Evolutionary conservation across 2,888 invertebrate genomes (phyloP).

Genomic region (Drepana falcataria): DNA sequence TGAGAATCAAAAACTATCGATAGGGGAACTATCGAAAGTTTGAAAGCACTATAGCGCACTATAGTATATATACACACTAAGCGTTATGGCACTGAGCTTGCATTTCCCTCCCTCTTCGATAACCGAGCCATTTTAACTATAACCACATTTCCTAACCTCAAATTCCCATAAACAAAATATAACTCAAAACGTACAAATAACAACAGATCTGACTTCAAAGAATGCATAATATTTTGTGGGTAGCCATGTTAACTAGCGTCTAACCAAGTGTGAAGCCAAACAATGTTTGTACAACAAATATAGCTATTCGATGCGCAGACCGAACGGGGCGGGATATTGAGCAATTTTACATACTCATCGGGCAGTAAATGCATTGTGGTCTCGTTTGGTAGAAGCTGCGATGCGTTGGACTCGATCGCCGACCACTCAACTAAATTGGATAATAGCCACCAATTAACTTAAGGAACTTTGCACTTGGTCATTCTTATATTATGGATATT

Average conservation of each 20-base stretch:
- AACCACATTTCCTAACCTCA: too few relatives aligned
- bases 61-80: too few relatives aligned
- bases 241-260: background rate
- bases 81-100: too few relatives aligned
- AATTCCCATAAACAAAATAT: too few relatives aligned
- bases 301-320: background rate
- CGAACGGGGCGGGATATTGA: background rate
- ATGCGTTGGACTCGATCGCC: background rate
- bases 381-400: background rate
- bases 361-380: background rate
- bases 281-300: background rate
- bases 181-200: background rate
- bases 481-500: too few relatives aligned
- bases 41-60: too few relatives aligned
- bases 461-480: too few relatives aligned
- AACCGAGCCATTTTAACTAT: too few relatives aligned
- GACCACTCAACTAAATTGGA: background rate
- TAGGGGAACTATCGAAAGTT: too few relatives aligned
- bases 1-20: too few relatives aligned
- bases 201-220: background rate
- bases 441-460: too few relatives aligned
- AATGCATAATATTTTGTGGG: background rate
- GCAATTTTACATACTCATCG: background rate
- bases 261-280: background rate
- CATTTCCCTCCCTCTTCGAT: too few relatives aligned